Evolutionary conservation across 1,140 invertebrate species (phyloP).

Genomic region (Temnothorax curvispinosus): DNA sequence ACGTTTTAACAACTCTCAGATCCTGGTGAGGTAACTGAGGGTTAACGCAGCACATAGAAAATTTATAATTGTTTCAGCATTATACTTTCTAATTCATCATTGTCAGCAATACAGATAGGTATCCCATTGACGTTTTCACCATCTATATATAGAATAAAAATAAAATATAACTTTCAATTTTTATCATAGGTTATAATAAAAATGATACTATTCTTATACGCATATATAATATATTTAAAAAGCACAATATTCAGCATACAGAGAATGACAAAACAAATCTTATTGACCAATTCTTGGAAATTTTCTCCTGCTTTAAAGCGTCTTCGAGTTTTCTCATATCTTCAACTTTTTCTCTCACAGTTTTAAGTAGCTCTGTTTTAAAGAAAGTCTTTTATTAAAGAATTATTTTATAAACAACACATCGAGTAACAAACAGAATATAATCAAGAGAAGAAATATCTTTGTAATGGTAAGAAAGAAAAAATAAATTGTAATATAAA

Average conservation of each 20-base stretch:
- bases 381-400: not conserved
- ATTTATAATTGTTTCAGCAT: not conserved
- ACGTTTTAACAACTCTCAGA: too few relatives aligned
- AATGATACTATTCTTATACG: not conserved
- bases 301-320: too few relatives aligned
- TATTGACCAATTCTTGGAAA: too few relatives aligned
- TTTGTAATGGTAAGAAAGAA: not conserved
- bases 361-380: too few relatives aligned
- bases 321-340: too few relatives aligned
- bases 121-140: slow-evolving; percentile 35
- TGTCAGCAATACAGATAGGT: slow-evolving; percentile 8
- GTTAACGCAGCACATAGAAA: not conserved
- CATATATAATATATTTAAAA: not conserved
- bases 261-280: not conserved
- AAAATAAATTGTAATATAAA: too few relatives aligned
- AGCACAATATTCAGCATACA: not conserved
- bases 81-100: not conserved
- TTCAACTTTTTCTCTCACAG: too few relatives aligned
- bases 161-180: not conserved
- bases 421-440: not conserved
- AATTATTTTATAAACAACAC: not conserved
- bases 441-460: not conserved
- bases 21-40: too few relatives aligned
- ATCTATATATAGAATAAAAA: not conserved
- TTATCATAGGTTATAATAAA: not conserved